Evolutionary conservation across 2,888 invertebrate genomes (phyloP).

Genomic region (Steinernema hermaphroditum): DNA sequence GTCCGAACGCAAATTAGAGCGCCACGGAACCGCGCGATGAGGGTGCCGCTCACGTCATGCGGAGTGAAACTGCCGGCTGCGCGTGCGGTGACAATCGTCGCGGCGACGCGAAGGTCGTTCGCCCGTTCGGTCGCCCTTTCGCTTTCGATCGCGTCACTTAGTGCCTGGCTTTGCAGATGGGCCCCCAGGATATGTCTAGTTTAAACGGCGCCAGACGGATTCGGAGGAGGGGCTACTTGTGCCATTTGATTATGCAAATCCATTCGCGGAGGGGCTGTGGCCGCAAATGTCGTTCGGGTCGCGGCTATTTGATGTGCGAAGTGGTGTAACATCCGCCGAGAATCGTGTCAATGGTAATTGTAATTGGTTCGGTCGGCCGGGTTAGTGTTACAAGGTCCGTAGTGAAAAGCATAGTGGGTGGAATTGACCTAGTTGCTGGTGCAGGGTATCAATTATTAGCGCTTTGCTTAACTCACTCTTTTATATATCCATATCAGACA

Average conservation of each 20-base stretch:
- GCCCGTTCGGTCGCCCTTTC: not conserved
- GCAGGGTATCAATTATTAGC: too few relatives aligned
- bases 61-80: too few relatives aligned
- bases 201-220: not conserved
- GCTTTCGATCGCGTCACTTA: not conserved
- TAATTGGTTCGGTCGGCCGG: too few relatives aligned
- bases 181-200: not conserved
- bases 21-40: not conserved
- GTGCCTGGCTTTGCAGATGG: not conserved
- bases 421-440: too few relatives aligned
- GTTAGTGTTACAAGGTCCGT: too few relatives aligned
- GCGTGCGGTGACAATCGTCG: slow-evolving; percentile 8
- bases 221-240: not conserved
- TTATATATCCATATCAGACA: too few relatives aligned
- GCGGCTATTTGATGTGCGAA: not conserved
- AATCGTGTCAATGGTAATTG: too few relatives aligned
- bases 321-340: not conserved
- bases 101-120: slow-evolving; percentile 8
- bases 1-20: not conserved
- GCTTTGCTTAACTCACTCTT: too few relatives aligned
- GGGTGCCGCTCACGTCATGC: too few relatives aligned
- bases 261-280: not conserved
- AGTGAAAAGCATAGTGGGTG: too few relatives aligned
- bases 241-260: not conserved
- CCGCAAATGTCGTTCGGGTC: not conserved